phyloP scores from a whole-genome alignment of 2,113 vertebrate genomes.

The Tragelaphus scriptus region DNA sequence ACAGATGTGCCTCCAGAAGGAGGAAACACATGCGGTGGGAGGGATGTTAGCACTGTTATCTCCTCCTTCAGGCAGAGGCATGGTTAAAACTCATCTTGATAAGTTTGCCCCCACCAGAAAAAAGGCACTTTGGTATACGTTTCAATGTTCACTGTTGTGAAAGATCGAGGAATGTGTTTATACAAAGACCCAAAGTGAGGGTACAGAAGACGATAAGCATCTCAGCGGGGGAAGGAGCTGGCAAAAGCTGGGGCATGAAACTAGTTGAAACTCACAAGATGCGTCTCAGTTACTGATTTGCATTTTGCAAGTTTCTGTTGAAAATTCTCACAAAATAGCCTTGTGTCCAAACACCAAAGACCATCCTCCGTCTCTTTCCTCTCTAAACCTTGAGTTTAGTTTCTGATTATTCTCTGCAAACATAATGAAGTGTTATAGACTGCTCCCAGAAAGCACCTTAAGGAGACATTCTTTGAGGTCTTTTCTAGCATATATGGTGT shows the following conservation, averaged over 20 bases:
- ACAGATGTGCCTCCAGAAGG: neutral
- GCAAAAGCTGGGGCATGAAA: neutral
- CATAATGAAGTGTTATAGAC: neutral
- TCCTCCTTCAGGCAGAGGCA: neutral
- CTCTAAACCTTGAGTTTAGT: neutral
- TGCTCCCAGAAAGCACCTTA: neutral
- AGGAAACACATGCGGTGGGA: neutral
- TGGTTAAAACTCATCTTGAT: constrained; percentile 35
- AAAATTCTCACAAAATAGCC: neutral
- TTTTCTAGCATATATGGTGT: neutral
- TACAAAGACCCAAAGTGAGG: neutral
- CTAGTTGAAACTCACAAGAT: neutral
- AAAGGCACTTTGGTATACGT: neutral
- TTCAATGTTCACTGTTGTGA: neutral
- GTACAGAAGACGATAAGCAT: neutral
- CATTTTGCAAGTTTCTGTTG: neutral
- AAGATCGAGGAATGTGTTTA: neutral
- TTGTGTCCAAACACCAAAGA: neutral
- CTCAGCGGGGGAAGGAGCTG: neutral
- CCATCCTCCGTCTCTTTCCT: neutral
- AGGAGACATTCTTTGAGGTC: neutral
- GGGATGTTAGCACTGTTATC: neutral
- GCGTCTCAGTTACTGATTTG: neutral
- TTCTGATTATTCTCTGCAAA: neutral
- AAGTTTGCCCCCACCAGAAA: neutral